Conservation (phyloP, 2,888 invertebrate genomes). For the Drosophila imparisetae region DNA sequence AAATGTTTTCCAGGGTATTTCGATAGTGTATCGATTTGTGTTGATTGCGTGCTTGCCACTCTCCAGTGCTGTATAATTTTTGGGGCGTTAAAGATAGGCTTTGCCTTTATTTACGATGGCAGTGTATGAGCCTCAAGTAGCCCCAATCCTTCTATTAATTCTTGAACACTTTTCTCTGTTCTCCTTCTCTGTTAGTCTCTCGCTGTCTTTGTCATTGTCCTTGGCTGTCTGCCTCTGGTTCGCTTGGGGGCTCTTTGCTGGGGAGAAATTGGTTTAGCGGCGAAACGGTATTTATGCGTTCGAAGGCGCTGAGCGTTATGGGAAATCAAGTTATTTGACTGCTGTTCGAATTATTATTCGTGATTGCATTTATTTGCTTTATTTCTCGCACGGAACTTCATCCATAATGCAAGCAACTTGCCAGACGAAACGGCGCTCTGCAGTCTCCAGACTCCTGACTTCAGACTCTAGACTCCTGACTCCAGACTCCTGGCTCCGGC, state of each 20-base stretch:
- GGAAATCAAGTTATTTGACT: conserved; percentile 74
- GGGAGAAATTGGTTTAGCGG: conserved; percentile 31
- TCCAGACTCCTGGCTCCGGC: not conserved
- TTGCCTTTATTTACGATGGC: conserved; percentile 66
- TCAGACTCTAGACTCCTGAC: not conserved
- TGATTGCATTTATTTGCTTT: conserved; percentile 78
- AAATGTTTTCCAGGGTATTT: conserved; percentile 8
- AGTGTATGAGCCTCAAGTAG: conserved; percentile 9
- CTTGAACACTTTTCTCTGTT: not conserved
- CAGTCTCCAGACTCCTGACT: conserved; percentile 17
- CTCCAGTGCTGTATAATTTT: conserved; percentile 13
- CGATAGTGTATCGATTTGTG: not conserved
- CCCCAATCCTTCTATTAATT: conserved; percentile 8
- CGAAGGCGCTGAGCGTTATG: conserved; percentile 44
- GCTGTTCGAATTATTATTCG: conserved; percentile 77
- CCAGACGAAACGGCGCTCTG: conserved; percentile 52
- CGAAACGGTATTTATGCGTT: conserved; percentile 67
- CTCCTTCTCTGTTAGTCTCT: not conserved
- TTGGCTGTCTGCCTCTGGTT: not conserved
- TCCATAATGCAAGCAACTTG: conserved; percentile 73
- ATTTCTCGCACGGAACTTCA: conserved; percentile 69
- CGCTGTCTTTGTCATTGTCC: not conserved
- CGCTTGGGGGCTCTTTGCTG: not conserved
- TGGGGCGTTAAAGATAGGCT: conserved; percentile 51
- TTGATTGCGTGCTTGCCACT: conserved; percentile 7